Evolutionary conservation across 2,888 invertebrate genomes (phyloP), one percentile per base, ranked within the genome.

Genomic region (Ophioninae sp.): DNA sequence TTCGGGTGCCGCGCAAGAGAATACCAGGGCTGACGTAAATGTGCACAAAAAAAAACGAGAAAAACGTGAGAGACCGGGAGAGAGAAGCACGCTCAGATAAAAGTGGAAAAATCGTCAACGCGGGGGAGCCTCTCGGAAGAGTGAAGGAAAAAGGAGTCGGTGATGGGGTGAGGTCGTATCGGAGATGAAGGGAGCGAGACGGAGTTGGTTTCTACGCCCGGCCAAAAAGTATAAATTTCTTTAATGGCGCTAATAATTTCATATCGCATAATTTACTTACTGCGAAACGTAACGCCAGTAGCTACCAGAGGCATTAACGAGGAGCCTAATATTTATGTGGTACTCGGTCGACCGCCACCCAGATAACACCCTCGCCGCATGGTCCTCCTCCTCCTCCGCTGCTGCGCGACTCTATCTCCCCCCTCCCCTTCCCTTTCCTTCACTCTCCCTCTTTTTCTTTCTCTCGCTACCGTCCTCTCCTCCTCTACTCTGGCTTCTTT

Each of bases 181-280:
- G 78, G 75, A 67, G 75, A 79, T 79, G 79, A 67, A 81, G 77
- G 20, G 84, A 78, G 72, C 69, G 78, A 82, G 81, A 81, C 85
- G 79, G 80, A 77, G 86, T 84, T 74, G 84, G 86, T 80, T 73
- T 80, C 81, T 85, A 83, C 80, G 84, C 72, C 20, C 70, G 83
- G 86, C 87, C 84, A 82, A 91, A 92, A 92, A 91, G 90, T 92
- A 93, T 93, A 93, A 93, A 93, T 93, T 92, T 93, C 92, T 92
- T 92, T 93, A 93, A 93, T 92, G 92, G 91, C 89, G 91, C 92
- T 93, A 93, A 93, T 93, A 92, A 93, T 93, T 93, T 92, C 93
- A 93, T 93, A 93, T 93, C 93, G 93, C 92, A 90, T 93, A 93
- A 93, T 93, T 93, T 93, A 93, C 92, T 93, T 93, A 93, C 93